Base-by-base conservation (phyloP, 2,797 vertebrate species). In the Echeneis naucrates region DNA sequence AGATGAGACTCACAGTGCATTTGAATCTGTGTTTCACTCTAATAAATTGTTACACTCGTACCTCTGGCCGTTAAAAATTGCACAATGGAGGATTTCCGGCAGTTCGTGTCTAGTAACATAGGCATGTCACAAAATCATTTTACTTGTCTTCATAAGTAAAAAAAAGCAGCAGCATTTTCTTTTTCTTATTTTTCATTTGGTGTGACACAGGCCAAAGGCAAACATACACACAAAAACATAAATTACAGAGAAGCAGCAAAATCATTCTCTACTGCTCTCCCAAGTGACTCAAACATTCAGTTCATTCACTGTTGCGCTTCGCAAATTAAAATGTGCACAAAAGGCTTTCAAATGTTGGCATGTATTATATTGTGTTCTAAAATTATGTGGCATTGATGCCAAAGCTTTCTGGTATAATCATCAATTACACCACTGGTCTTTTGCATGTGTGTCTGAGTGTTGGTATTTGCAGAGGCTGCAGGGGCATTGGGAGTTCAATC, bases 221-320 rank as follows among this genome's bases (percentile, higher is more conserved):
- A 66, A 70, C 62, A 76, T 55, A 76, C 68, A 63, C 75, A 61
- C 62, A 32, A 55, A 82, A 68, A 72, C 45, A 4, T 89, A 87
- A 91, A 87, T 87, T 91, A 88, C 80, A 85, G 80, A 53, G 72
- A 55, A 54, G 84, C 85, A 73, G 78, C 80, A 87, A 91, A n/a
- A 86, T 89, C 87, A 85, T 84, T 83, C 73, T 72, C 72, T 62
- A 77, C 63, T 80, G 72, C 80, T 53, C 72, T 82, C 74, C 77
- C 58, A 47, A 16, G 75, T 85, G 83, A 90, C 84, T 86, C 79
- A 84, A 87, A 84, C 84, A 80, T 89, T 87, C 63, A 83, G 75
- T 83, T 88, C 57, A 80, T 79, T 83, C 67, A 78, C 72, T 54
- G 67, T 70, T 72, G 70, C 26, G 63, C 84, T 81, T 63, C 79